Conservation (phyloP, 2,797 vertebrate species). For the Synanceia verrucosa region DNA sequence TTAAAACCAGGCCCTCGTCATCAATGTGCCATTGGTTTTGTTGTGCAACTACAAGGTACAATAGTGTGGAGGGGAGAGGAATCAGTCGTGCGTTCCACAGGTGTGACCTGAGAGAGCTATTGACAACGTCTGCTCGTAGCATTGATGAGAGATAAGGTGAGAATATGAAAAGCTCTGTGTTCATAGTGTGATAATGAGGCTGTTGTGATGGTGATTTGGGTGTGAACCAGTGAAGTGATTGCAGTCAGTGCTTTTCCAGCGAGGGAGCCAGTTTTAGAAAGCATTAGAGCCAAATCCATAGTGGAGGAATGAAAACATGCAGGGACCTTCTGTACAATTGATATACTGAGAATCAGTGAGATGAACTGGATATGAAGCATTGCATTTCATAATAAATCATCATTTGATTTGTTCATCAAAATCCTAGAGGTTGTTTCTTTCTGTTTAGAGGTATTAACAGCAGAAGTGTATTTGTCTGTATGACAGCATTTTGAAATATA, state of each 20-base stretch:
- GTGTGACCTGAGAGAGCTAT: constrained; percentile 18
- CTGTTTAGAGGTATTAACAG: background rate
- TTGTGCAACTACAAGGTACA: background rate
- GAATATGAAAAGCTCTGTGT: constrained; percentile 19
- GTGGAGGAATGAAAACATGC: constrained; percentile 3
- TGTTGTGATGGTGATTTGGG: constrained; percentile 32
- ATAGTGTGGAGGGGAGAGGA: too few relatives aligned
- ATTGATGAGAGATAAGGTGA: constrained; percentile 19
- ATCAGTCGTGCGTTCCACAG: constrained; percentile 25
- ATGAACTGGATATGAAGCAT: background rate
- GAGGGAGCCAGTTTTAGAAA: constrained; percentile 18
- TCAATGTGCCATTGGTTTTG: constrained; percentile 5
- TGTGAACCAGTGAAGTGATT: constrained; percentile 47
- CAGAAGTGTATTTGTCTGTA: background rate
- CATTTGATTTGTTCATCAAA: background rate
- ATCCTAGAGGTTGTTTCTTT: background rate
- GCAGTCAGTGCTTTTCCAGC: constrained; percentile 25
- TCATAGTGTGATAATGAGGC: constrained; percentile 19
- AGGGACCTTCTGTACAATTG: background rate
- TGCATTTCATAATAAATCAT: background rate
- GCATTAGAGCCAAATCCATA: constrained; percentile 7
- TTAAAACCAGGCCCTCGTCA: constrained; percentile 9
- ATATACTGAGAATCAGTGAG: constrained; percentile 24
- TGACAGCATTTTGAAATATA: background rate
- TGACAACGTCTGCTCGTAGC: constrained; percentile 1